These are phyloP conservation scores for Drosophila eugracilis DNA, from an alignment of 1,140 invertebrate genomes.

Conservation along the genomic window DNA sequence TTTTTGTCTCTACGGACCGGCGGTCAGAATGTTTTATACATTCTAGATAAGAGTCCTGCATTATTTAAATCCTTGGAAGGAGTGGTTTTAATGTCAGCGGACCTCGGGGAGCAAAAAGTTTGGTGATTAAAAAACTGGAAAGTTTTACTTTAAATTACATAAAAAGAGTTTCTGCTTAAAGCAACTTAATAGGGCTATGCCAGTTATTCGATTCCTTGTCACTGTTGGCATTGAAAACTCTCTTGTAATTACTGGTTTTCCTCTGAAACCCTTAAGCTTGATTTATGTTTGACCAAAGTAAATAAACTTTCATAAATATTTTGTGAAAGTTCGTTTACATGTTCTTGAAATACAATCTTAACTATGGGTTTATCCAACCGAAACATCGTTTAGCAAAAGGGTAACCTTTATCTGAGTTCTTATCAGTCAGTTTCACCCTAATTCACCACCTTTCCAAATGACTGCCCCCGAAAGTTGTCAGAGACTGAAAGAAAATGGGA, in stretches of 20 bases:
- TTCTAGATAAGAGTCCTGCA: slow-evolving; percentile 51
- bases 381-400: neutral
- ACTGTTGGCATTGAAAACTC: too few species aligned
- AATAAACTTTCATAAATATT: neutral
- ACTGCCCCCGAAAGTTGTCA: slow-evolving; percentile 26
- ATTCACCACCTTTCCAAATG: slow-evolving; percentile 42
- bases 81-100: neutral
- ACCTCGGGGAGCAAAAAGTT: neutral
- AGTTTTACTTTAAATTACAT: neutral
- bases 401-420: neutral
- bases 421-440: slow-evolving; percentile 5
- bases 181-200: too few species aligned
- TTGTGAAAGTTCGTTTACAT: neutral
- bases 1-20: slow-evolving; percentile 42
- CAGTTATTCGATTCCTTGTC: too few species aligned
- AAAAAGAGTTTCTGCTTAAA: too few species aligned
- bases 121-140: neutral
- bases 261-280: neutral
- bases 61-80: slow-evolving; percentile 32
- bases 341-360: neutral
- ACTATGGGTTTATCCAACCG: neutral
- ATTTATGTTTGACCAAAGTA: neutral
- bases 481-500: slow-evolving; percentile 26
- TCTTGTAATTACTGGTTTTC: neutral
- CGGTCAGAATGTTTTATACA: slow-evolving; percentile 45